Conservation (phyloP, 2,113 vertebrate genomes). For the Circaetus gallicus region DNA sequence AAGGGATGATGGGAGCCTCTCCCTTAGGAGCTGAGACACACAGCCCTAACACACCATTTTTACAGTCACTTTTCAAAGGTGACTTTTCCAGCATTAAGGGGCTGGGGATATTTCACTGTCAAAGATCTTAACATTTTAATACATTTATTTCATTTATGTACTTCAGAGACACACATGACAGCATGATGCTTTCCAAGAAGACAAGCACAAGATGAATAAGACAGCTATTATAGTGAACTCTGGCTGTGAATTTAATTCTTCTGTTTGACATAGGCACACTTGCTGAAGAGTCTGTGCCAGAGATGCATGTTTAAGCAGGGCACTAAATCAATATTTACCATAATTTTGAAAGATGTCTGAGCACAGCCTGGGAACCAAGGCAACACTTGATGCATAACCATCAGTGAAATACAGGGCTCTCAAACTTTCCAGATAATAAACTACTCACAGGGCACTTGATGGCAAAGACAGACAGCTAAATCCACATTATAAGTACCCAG, state of each 20-base stretch:
- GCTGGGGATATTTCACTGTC: not conserved
- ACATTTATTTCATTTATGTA: conserved; percentile 42
- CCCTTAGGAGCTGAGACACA: not conserved
- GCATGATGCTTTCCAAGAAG: conserved; percentile 18
- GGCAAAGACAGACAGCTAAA: not conserved
- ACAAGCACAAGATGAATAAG: not conserved
- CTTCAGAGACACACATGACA: conserved; percentile 15
- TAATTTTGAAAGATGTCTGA: not conserved
- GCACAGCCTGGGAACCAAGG: not conserved
- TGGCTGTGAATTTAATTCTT: conserved; percentile 29
- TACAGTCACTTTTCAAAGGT: not conserved
- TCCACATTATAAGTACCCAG: not conserved
- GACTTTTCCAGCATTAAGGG: not conserved
- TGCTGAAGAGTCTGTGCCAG: not conserved
- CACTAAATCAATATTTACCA: conserved; percentile 26
- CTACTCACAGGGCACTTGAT: not conserved
- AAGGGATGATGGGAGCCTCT: not conserved
- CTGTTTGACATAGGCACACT: not conserved
- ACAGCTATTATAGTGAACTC: not conserved
- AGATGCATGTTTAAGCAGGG: conserved; percentile 2
- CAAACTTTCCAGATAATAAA: not conserved
- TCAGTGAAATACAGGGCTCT: not conserved
- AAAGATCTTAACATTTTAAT: conserved; percentile 35
- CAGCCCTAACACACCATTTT: not conserved
- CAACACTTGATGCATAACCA: not conserved